Conservation (phyloP, 2,888 invertebrate genomes). For the Exocentrus adspersus region DNA sequence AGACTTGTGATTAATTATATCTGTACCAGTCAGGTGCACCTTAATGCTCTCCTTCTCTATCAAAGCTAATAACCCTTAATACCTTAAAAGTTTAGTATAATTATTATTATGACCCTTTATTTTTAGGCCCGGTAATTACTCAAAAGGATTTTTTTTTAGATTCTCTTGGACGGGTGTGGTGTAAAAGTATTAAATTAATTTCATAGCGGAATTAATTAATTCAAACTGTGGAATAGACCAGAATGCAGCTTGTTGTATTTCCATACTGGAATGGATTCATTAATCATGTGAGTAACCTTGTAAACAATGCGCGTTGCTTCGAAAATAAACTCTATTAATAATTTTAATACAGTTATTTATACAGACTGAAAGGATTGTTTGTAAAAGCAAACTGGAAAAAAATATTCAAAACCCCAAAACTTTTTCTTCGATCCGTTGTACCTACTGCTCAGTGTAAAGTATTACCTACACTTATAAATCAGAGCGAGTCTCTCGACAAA, state of each 20-base stretch:
- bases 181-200: neutral
- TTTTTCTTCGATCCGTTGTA: too few relatives aligned
- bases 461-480: too few relatives aligned
- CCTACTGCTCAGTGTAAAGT: too few relatives aligned
- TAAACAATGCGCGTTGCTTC: too few relatives aligned
- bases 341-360: too few relatives aligned
- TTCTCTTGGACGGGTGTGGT: neutral
- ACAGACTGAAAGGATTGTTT: too few relatives aligned
- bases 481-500: neutral
- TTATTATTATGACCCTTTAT: slow-evolving; percentile 16
- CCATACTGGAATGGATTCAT: neutral
- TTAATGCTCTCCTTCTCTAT: slow-evolving; percentile 27
- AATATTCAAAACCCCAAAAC: too few relatives aligned
- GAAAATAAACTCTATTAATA: too few relatives aligned
- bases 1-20: slow-evolving; percentile 41
- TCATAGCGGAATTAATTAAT: neutral
- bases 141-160: neutral
- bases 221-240: neutral
- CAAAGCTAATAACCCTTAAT: slow-evolving; percentile 25
- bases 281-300: neutral
- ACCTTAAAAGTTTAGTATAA: slow-evolving; percentile 21
- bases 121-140: slow-evolving; percentile 13
- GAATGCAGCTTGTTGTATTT: neutral
- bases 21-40: slow-evolving; percentile 38
- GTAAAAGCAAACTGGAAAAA: too few relatives aligned